phyloP scores from a whole-genome alignment of 2,797 vertebrate genomes.

The Cossypha caffra region DNA sequence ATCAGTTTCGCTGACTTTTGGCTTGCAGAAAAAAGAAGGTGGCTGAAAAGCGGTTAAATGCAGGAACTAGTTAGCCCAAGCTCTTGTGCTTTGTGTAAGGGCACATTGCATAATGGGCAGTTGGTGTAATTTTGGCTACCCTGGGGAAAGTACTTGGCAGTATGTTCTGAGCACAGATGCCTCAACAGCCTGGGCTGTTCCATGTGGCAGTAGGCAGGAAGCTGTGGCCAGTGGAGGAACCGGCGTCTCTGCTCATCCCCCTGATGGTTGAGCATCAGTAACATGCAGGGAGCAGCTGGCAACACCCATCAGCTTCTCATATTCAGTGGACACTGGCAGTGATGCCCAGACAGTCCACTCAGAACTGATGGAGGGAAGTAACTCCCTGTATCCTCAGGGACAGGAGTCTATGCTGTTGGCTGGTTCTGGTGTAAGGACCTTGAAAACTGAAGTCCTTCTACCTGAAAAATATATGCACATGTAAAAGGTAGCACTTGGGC shows the following conservation, averaged over 20 bases:
- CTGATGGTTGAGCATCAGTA: neutral
- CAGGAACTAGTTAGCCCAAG: neutral
- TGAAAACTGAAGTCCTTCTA: neutral
- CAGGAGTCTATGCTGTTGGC: neutral
- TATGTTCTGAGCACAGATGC: neutral
- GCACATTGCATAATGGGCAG: neutral
- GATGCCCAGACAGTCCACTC: neutral
- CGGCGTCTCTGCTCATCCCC: fast-evolving
- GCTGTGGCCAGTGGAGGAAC: neutral
- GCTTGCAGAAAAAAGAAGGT: neutral
- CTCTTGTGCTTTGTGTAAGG: neutral
- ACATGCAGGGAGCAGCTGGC: neutral
- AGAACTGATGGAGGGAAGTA: neutral
- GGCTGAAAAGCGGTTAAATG: neutral
- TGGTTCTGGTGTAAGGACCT: neutral
- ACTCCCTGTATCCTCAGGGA: neutral
- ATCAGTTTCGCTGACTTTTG: neutral
- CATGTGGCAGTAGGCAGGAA: neutral
- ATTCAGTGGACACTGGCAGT: neutral
- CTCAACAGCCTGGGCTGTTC: neutral
- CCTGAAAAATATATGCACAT: fast-evolving
- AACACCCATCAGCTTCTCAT: neutral
- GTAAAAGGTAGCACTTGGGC: neutral
- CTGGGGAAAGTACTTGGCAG: neutral
- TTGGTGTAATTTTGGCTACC: neutral